Evolutionary conservation across 1,140 invertebrate genomes (phyloP).

Genomic region (Ceratina australensis): DNA sequence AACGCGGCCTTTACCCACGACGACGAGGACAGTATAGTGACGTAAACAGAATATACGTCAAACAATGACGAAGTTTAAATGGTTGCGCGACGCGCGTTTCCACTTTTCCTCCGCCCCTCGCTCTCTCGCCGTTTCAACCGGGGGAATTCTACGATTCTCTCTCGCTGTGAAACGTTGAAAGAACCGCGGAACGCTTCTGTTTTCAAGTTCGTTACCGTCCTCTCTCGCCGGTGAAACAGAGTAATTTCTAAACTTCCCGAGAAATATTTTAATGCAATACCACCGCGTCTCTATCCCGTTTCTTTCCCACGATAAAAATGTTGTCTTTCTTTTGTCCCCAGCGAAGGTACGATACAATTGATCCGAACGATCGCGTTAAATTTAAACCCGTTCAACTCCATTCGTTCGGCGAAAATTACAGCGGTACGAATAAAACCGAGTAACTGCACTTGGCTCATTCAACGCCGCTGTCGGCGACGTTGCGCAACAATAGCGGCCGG

Average conservation of each 20-base stretch:
- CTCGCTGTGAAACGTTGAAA: neutral
- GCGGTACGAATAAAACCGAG: neutral
- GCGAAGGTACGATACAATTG: too few species aligned
- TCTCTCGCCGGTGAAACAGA: too few species aligned
- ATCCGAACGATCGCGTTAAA: constrained; percentile 2
- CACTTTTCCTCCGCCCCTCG: neutral
- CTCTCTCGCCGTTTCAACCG: too few species aligned
- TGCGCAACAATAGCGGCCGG: neutral
- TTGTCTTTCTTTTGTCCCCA: too few species aligned
- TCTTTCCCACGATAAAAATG: too few species aligned
- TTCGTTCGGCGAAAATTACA: constrained; percentile 6
- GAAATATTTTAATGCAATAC: too few species aligned
- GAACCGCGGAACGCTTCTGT: neutral
- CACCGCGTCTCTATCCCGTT: too few species aligned
- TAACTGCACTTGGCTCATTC: neutral
- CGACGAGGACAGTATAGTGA: neutral
- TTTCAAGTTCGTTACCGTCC: neutral
- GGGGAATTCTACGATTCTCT: too few species aligned
- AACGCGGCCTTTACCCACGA: neutral
- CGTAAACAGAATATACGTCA: constrained; percentile 2
- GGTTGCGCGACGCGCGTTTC: neutral
- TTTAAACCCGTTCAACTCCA: neutral
- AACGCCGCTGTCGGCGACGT: neutral
- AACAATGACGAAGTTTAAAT: constrained; percentile 26
- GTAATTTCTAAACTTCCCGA: too few species aligned